These are phyloP conservation scores for Drosophila orena DNA, from an alignment of 1,140 invertebrate species.

Conservation along the genomic window DNA sequence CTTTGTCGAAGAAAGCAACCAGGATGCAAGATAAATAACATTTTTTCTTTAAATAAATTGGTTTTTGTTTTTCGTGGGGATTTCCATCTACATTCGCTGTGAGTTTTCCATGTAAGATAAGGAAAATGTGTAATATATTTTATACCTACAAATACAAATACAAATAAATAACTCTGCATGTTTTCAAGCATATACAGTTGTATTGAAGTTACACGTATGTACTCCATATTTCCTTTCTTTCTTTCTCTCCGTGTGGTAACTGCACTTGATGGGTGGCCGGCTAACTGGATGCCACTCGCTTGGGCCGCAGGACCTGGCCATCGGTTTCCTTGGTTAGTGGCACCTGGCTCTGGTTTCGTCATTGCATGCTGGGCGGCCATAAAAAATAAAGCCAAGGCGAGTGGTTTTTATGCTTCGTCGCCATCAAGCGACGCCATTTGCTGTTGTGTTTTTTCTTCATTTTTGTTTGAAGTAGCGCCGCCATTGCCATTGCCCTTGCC, in stretches of 20 bases:
- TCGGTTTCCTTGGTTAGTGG: slow-evolving; percentile 18
- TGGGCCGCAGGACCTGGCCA: slow-evolving; percentile 7
- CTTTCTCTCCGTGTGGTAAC: slow-evolving; percentile 23
- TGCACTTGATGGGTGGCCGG: slow-evolving; percentile 31
- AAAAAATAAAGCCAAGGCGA: slow-evolving; percentile 66
- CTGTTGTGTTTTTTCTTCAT: slow-evolving; percentile 17
- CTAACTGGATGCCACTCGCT: slow-evolving; percentile 20
- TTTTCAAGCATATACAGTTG: too few species aligned
- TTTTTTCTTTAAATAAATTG: too few species aligned
- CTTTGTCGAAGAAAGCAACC: too few species aligned
- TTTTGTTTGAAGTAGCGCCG: slow-evolving; percentile 7
- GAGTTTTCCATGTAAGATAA: too few species aligned
- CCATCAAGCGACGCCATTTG: slow-evolving; percentile 78
- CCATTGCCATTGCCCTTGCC: slow-evolving; percentile 54
- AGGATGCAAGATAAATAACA: too few species aligned
- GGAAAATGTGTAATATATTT: too few species aligned
- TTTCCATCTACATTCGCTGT: too few species aligned
- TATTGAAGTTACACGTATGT: too few species aligned
- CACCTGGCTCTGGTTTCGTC: slow-evolving; percentile 62
- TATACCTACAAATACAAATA: too few species aligned
- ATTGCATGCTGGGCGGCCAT: slow-evolving; percentile 59
- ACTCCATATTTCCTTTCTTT: too few species aligned
- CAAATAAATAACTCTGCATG: neutral
- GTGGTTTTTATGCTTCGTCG: slow-evolving; percentile 79
- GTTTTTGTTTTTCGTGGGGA: too few species aligned